phyloP scores from a whole-genome alignment of 2,888 invertebrate species.

The Operophtera brumata region DNA sequence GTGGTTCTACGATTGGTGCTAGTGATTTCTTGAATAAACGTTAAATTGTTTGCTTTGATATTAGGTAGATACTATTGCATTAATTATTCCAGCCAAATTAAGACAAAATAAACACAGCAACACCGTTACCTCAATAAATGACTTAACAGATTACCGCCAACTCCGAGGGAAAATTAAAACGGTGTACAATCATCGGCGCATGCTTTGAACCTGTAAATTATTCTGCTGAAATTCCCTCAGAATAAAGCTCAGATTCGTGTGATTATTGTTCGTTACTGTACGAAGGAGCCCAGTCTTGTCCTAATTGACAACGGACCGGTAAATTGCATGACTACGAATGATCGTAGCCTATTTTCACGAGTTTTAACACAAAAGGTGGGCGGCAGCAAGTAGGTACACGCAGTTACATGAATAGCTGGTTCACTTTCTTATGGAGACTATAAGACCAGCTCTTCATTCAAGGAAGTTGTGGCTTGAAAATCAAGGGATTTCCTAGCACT shows the following conservation, averaged over 20 bases:
- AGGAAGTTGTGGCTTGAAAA: too few species aligned
- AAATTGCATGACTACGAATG: conserved; percentile 32
- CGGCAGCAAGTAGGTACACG: not conserved
- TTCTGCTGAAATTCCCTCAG: not conserved
- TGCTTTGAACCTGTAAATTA: conserved; percentile 1
- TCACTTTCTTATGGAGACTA: not conserved
- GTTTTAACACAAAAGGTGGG: conserved; percentile 27
- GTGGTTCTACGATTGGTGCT: too few species aligned
- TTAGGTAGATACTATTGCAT: too few species aligned
- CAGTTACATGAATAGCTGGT: not conserved
- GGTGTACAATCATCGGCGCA: conserved; percentile 16
- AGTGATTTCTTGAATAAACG: too few species aligned
- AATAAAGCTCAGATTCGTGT: conserved; percentile 13
- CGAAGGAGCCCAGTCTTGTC: conserved; percentile 26
- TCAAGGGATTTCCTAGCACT: too few species aligned
- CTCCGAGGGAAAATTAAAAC: conserved; percentile 29
- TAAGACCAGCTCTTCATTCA: too few species aligned
- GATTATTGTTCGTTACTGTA: conserved; percentile 19
- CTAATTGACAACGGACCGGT: conserved; percentile 35
- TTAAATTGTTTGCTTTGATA: too few species aligned
- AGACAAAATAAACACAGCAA: not conserved
- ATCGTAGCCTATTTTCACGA: conserved; percentile 29
- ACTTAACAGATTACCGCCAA: conserved; percentile 30
- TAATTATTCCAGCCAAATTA: not conserved
- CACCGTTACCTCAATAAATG: conserved; percentile 28